Evolutionary conservation across 2,888 invertebrate genomes (phyloP).

Genomic region (Drosophila neutralis): DNA sequence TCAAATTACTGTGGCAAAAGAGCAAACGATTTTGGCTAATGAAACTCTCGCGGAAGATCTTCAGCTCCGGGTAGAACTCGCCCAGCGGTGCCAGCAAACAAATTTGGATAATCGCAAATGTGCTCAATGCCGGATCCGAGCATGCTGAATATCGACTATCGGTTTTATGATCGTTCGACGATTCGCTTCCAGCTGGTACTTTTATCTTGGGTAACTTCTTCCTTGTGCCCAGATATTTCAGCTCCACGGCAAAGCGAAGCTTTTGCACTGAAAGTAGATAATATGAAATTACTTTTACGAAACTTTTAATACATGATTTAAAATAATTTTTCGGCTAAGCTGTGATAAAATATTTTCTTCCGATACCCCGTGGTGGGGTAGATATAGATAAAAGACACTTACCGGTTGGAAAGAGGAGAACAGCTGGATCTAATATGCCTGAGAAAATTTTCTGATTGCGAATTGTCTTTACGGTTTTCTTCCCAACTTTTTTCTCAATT

Average conservation of each 20-base stretch:
- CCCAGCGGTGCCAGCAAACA: slow-evolving; percentile 62
- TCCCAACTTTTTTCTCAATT: slow-evolving; percentile 20
- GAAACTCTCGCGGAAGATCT: slow-evolving; percentile 48
- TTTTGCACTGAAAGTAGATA: slow-evolving; percentile 33
- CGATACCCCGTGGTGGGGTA: background rate
- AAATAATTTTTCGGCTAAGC: background rate
- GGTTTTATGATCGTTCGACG: background rate
- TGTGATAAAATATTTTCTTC: background rate
- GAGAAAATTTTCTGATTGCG: slow-evolving; percentile 55
- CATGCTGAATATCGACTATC: background rate
- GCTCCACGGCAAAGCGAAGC: slow-evolving; percentile 64
- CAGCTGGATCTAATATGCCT: slow-evolving; percentile 67
- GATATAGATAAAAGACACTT: slow-evolving; percentile 2
- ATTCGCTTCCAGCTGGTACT: background rate
- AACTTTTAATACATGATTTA: background rate
- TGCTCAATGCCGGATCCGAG: background rate
- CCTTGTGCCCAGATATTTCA: slow-evolving; percentile 46
- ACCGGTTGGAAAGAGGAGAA: slow-evolving; percentile 73
- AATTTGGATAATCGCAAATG: slow-evolving; percentile 62
- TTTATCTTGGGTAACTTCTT: slow-evolving; percentile 16
- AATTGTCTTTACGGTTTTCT: slow-evolving; percentile 7
- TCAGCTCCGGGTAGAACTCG: slow-evolving; percentile 51
- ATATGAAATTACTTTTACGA: background rate
- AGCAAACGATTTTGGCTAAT: slow-evolving; percentile 59
- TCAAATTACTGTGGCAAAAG: slow-evolving; percentile 22